A percentile compares a stretch with the other conserved stretches of the same genome.
These are phyloP conservation scores for Nicator chloris DNA, from an alignment of 2,113 vertebrate genomes.

Conservation along the genomic window DNA sequence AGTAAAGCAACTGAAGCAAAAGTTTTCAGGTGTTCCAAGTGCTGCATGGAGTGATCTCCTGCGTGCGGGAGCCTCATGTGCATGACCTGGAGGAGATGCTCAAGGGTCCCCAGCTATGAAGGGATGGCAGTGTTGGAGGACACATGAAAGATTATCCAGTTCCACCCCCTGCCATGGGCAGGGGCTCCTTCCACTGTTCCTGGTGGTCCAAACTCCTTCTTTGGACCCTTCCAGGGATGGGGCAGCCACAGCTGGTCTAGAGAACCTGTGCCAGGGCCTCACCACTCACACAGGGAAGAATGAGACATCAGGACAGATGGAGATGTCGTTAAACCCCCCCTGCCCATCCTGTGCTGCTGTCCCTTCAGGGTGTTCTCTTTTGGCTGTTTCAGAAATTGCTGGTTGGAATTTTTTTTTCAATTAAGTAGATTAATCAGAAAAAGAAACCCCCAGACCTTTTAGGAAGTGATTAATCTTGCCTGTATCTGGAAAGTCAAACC, in stretches of 20 bases:
- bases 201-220: neutral
- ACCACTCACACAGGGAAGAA: fast-evolving
- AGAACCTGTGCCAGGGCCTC: neutral
- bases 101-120: fast-evolving
- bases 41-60: fast-evolving
- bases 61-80: fast-evolving
- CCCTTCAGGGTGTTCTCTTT: neutral
- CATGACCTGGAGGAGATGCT: fast-evolving
- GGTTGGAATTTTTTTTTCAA: neutral
- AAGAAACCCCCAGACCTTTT: neutral
- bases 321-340: neutral
- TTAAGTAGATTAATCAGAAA: neutral
- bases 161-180: neutral
- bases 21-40: neutral
- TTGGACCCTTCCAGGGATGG: neutral
- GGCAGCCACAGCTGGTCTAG: neutral
- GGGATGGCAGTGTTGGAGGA: neutral
- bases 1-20: neutral
- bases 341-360: neutral
- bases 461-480: neutral
- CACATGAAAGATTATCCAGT: neutral
- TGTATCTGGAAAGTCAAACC: fast-evolving
- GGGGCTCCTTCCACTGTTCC: neutral
- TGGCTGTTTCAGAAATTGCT: neutral
- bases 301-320: neutral